Percentiles rank a stretch among this genome's conserved stretches.
Conservation (phyloP, 2,797 vertebrate species). For the Anguilla anguilla region DNA sequence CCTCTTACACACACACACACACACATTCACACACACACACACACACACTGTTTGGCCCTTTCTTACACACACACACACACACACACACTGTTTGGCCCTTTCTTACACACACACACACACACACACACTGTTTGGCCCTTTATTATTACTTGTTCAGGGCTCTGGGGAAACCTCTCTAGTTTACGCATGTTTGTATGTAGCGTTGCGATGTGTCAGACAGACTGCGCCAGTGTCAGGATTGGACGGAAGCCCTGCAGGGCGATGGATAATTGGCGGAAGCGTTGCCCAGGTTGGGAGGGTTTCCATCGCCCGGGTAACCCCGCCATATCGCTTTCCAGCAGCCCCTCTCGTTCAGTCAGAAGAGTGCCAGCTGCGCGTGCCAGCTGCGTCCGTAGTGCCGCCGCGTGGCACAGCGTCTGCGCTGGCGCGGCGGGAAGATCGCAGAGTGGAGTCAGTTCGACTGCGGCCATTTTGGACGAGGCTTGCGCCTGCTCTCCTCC, state of each 20-base stretch:
- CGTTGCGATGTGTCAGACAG: not conserved
- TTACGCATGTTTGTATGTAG: not conserved
- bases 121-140: not conserved
- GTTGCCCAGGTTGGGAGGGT: not conserved
- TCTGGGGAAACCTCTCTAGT: not conserved
- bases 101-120: too few species aligned
- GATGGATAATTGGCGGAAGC: not conserved
- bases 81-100: too few species aligned
- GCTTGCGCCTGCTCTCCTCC: not conserved
- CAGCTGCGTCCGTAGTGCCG: not conserved
- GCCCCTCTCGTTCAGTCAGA: not conserved
- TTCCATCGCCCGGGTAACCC: not conserved
- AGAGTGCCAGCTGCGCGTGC: not conserved
- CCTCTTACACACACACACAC: not conserved
- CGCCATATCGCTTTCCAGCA: slow-evolving; percentile 1
- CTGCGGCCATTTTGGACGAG: not conserved
- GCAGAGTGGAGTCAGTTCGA: not conserved
- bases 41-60: too few species aligned
- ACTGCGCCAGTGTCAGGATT: not conserved
- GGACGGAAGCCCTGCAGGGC: not conserved
- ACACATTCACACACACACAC: not conserved
- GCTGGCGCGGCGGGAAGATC: not conserved
- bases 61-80: too few species aligned
- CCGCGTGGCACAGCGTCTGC: not conserved
- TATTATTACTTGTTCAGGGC: not conserved